Evolutionary conservation across 2,113 vertebrate species (phyloP).

Genomic region (Emydocephalus ijimae): DNA sequence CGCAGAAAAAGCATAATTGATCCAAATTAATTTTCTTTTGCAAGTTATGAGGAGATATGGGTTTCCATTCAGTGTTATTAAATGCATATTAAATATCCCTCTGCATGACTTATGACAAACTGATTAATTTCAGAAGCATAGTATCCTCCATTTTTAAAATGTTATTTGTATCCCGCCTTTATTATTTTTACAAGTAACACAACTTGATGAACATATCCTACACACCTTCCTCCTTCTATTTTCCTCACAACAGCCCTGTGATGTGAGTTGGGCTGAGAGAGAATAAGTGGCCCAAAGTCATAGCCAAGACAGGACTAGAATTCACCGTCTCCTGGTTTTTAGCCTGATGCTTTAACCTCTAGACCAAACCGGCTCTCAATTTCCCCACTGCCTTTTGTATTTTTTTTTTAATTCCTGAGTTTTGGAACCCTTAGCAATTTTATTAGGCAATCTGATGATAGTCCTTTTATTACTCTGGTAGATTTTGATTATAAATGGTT

Average conservation of each 20-base stretch:
- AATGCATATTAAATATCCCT: not conserved
- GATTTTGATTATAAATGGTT: not conserved
- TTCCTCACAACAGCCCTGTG: not conserved
- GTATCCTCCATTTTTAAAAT: too few relatives aligned
- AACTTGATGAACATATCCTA: too few relatives aligned
- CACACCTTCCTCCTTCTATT: too few relatives aligned
- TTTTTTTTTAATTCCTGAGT: not conserved
- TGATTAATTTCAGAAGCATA: not conserved
- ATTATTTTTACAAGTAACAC: too few relatives aligned
- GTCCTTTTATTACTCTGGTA: not conserved
- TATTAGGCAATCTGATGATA: not conserved
- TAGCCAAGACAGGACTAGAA: not conserved
- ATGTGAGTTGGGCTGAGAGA: not conserved
- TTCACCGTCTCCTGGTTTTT: not conserved
- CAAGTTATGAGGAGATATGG: not conserved
- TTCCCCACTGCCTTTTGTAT: not conserved
- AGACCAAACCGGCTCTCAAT: not conserved
- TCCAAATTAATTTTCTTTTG: not conserved
- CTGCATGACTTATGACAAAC: not conserved
- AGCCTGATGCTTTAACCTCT: not conserved
- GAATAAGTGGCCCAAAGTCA: not conserved
- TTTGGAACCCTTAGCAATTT: not conserved
- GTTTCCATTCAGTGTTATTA: not conserved
- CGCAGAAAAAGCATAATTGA: not conserved
- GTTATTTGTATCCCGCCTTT: too few relatives aligned